A percentile compares a stretch with the other conserved stretches of the same genome.
Evolutionary conservation across 2,888 invertebrate species (phyloP).

Genomic region (Tuberolachnus salignus): DNA sequence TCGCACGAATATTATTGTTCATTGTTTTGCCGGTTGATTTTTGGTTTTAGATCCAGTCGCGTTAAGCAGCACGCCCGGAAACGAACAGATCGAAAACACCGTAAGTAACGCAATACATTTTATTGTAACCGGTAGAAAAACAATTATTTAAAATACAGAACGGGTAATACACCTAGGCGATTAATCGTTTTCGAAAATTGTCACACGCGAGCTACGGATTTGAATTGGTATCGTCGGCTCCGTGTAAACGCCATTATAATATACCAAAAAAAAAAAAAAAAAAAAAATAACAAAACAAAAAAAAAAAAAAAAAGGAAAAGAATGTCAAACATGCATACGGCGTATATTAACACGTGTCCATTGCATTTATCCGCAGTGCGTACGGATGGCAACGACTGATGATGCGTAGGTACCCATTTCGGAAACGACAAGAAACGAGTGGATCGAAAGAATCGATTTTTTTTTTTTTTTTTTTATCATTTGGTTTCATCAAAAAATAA

Average conservation of each 20-base stretch:
- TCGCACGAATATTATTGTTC: too few species aligned
- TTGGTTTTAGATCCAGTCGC: slow-evolving; percentile 28
- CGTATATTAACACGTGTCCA: neutral
- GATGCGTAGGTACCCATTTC: too few species aligned
- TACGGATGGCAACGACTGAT: neutral
- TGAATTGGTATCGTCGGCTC: neutral
- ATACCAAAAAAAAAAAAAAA: too few species aligned
- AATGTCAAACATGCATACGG: slow-evolving; percentile 17
- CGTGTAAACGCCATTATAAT: neutral
- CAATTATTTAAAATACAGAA: too few species aligned
- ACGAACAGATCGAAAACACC: neutral
- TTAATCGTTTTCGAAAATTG: neutral
- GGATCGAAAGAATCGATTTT: too few species aligned
- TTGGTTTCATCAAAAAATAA: too few species aligned
- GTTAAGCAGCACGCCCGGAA: neutral
- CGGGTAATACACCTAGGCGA: neutral
- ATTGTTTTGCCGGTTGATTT: neutral
- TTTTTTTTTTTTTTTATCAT: too few species aligned
- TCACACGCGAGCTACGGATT: neutral
- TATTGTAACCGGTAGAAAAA: too few species aligned
- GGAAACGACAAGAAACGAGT: too few species aligned
- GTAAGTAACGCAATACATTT: neutral
- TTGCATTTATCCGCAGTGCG: neutral
- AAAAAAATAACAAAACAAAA: neutral
- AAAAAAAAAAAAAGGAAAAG: neutral